These are phyloP conservation scores for Epinotia bilunana DNA, from an alignment of 2,888 invertebrate species.

Conservation along the genomic window DNA sequence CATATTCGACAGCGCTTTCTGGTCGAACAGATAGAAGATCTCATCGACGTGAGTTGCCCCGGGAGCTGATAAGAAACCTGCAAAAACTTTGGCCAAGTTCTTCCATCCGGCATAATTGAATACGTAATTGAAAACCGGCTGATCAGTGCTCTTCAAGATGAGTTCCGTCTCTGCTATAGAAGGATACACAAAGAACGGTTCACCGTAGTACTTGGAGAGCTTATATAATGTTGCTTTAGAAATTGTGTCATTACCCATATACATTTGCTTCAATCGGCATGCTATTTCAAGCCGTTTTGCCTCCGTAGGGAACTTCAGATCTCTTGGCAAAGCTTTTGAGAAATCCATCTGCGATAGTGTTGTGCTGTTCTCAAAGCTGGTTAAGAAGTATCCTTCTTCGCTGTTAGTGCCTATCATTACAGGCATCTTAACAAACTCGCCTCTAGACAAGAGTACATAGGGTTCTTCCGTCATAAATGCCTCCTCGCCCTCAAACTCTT, in stretches of 20 bases:
- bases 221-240: slow-evolving; percentile 60
- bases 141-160: slow-evolving; percentile 56
- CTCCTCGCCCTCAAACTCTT: slow-evolving; percentile 65
- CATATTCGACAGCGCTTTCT: slow-evolving; percentile 53
- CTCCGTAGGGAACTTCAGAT: slow-evolving; percentile 60
- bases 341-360: slow-evolving; percentile 58
- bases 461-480: slow-evolving; percentile 69
- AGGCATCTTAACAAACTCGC: slow-evolving; percentile 70
- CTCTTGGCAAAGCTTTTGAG: slow-evolving; percentile 66
- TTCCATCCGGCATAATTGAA: slow-evolving; percentile 66
- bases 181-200: slow-evolving; percentile 58
- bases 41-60: slow-evolving; percentile 74
- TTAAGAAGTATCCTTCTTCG: slow-evolving; percentile 68
- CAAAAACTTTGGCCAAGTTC: slow-evolving; percentile 59
- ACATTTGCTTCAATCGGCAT: slow-evolving; percentile 63
- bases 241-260: slow-evolving; percentile 65
- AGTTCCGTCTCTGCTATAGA: slow-evolving; percentile 64
- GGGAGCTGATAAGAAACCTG: slow-evolving; percentile 51
- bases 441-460: slow-evolving; percentile 59
- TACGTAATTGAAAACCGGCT: slow-evolving; percentile 65
- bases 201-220: slow-evolving; percentile 65
- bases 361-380: slow-evolving; percentile 63
- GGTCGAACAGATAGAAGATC: slow-evolving; percentile 71
- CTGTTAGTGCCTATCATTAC: slow-evolving; percentile 67
- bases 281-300: slow-evolving; percentile 56